phyloP scores from a whole-genome alignment of 2,113 vertebrate species.

The Protomyctophum bolini region DNA sequence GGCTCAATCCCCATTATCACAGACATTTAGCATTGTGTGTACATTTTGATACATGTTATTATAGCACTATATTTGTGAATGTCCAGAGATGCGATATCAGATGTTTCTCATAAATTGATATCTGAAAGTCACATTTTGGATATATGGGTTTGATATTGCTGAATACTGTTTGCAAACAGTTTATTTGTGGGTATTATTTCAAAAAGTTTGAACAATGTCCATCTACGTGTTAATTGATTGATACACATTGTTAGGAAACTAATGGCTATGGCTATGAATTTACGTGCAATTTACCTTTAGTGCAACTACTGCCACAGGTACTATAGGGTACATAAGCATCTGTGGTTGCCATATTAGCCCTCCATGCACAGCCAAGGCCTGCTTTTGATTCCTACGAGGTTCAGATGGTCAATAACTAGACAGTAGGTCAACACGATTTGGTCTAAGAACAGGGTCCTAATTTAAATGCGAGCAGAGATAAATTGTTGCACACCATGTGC shows the following conservation, averaged over 20 bases:
- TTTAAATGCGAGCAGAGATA: not conserved
- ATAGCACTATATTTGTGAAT: not conserved
- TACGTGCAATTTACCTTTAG: not conserved
- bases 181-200: not conserved
- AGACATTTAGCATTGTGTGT: slow-evolving; percentile 25
- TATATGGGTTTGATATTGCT: not conserved
- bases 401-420: not conserved
- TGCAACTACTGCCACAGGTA: not conserved
- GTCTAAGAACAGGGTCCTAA: not conserved
- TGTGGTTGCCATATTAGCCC: not conserved
- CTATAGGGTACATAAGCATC: not conserved
- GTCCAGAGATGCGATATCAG: not conserved
- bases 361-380: not conserved
- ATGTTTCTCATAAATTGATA: slow-evolving; percentile 22
- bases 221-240: not conserved
- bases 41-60: slow-evolving; percentile 41
- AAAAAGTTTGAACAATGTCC: not conserved
- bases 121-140: not conserved
- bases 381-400: not conserved
- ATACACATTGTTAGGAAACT: not conserved
- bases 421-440: not conserved
- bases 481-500: not conserved
- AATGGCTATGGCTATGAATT: not conserved
- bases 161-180: not conserved
- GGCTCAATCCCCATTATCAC: slow-evolving; percentile 36